These are phyloP conservation scores for Hyaena hyaena DNA, from an alignment of 2,113 vertebrate genomes.

Conservation along the genomic window DNA sequence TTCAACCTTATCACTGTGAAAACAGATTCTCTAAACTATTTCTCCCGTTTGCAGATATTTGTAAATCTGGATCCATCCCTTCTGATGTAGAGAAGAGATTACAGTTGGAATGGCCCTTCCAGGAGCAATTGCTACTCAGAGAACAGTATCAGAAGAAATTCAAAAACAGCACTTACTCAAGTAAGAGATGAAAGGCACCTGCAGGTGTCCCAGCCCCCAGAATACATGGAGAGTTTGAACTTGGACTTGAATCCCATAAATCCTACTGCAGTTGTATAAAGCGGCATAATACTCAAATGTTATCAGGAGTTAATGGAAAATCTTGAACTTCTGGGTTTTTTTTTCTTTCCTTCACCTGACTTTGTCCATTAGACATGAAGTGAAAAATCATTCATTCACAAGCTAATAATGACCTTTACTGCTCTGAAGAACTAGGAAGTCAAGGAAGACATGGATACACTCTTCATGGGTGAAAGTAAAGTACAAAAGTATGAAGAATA, in stretches of 20 bases:
- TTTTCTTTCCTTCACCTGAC: not conserved
- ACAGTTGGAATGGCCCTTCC: constrained; percentile 82
- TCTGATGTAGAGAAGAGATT: constrained; percentile 71
- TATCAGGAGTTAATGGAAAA: not conserved
- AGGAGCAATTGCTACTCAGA: constrained; percentile 83
- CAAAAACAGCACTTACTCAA: constrained; percentile 87
- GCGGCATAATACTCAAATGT: not conserved
- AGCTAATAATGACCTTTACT: not conserved
- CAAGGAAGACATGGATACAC: not conserved
- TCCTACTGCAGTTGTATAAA: not conserved
- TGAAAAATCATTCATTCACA: not conserved
- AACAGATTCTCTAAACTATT: not conserved
- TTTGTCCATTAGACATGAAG: not conserved
- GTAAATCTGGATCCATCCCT: constrained; percentile 52
- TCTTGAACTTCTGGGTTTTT: not conserved
- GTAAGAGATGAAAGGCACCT: constrained; percentile 77
- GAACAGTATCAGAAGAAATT: constrained; percentile 78
- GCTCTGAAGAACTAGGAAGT: not conserved
- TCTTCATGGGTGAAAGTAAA: not conserved
- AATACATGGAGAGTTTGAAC: not conserved
- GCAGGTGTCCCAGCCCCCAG: not conserved
- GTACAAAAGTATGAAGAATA: not conserved
- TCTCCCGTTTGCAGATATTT: constrained; percentile 74
- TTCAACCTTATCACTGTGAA: not conserved
- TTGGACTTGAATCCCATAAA: not conserved